These are phyloP conservation scores for Oligia fasciuncula DNA, from an alignment of 2,888 invertebrate species.

Conservation along the genomic window DNA sequence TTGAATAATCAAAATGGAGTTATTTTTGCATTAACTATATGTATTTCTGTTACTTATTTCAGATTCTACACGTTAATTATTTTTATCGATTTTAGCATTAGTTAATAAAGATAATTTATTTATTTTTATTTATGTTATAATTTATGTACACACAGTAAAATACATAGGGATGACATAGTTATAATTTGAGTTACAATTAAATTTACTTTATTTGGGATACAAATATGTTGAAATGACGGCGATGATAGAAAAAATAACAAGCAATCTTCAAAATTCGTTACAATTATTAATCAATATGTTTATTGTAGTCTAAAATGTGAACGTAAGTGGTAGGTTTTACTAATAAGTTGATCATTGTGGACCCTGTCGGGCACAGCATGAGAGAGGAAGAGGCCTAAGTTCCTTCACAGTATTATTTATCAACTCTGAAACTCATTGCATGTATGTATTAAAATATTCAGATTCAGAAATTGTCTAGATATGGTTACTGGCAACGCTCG, in stretches of 20 bases:
- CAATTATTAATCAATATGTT: neutral
- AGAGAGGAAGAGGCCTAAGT: neutral
- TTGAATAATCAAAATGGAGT: conserved; percentile 9
- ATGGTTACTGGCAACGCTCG: neutral
- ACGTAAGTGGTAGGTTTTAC: neutral
- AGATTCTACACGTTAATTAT: neutral
- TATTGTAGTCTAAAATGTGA: neutral
- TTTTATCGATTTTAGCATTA: neutral
- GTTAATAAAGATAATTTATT: neutral
- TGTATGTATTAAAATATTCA: neutral
- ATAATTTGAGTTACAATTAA: too few species aligned
- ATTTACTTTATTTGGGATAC: neutral
- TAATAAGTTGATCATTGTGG: neutral
- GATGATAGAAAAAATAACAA: neutral
- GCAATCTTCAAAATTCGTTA: neutral
- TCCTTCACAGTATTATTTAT: neutral
- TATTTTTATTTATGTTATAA: too few species aligned
- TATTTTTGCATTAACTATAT: neutral
- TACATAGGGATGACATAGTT: too few species aligned
- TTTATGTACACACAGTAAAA: too few species aligned
- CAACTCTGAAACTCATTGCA: neutral
- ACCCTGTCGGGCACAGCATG: neutral
- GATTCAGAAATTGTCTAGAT: neutral
- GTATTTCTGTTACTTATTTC: neutral
- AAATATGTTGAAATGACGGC: neutral